phyloP scores from a whole-genome alignment of 2,797 vertebrate species.

The Pangasius djambal region DNA sequence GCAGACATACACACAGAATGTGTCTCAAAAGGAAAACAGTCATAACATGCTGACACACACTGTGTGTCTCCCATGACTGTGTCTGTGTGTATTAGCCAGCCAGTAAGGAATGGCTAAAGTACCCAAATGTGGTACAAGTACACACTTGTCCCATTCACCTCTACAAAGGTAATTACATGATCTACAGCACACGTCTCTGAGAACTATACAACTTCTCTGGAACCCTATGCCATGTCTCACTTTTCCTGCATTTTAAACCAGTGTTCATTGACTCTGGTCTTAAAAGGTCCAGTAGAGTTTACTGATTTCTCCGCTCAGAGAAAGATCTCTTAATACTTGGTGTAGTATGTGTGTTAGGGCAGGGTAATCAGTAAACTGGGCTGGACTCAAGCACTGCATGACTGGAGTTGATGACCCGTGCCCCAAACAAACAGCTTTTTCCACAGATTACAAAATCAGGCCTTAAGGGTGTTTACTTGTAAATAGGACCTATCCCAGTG shows the following conservation, averaged over 20 bases:
- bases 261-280: not conserved
- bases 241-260: not conserved
- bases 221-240: slow-evolving; percentile 16
- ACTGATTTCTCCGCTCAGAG: not conserved
- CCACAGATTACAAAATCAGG: not conserved
- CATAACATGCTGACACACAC: not conserved
- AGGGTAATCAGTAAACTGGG: slow-evolving; percentile 2
- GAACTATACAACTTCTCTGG: not conserved
- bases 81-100: not conserved
- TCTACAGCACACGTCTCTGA: slow-evolving; percentile 4
- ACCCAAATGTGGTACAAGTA: slow-evolving; percentile 13
- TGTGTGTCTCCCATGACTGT: slow-evolving; percentile 13
- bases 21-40: slow-evolving; percentile 4
- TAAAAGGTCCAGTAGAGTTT: not conserved
- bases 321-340: not conserved
- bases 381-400: not conserved
- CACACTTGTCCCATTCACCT: not conserved
- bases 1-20: not conserved
- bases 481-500: not conserved
- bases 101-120: not conserved
- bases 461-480: not conserved
- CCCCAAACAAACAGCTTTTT: not conserved
- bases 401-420: not conserved
- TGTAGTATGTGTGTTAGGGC: not conserved
- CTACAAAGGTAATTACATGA: slow-evolving; percentile 6